Evolutionary conservation across 2,888 invertebrate species (phyloP).

Genomic region (Hypolimnas misippus): DNA sequence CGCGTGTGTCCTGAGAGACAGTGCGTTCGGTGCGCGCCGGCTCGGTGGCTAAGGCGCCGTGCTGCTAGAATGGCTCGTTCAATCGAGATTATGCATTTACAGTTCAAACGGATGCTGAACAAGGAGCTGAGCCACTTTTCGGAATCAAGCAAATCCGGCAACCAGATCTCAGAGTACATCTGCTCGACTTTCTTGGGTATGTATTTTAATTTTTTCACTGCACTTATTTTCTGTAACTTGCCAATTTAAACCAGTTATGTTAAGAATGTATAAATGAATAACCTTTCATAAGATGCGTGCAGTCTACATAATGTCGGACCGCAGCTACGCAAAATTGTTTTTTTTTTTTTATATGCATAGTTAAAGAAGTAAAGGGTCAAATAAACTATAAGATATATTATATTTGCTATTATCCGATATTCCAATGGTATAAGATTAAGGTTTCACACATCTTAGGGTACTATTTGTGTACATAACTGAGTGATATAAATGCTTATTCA

Average conservation of each 20-base stretch:
- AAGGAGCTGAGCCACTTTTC: slow-evolving; percentile 99
- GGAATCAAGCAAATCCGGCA: slow-evolving; percentile 99
- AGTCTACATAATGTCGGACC: too few relatives aligned
- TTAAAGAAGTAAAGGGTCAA: too few relatives aligned
- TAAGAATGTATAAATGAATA: not conserved
- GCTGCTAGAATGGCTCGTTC: slow-evolving; percentile 71
- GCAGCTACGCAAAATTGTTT: too few relatives aligned
- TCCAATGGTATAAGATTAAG: too few relatives aligned
- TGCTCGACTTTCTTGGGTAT: slow-evolving; percentile 99
- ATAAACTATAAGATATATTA: too few relatives aligned
- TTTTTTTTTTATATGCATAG: too few relatives aligned
- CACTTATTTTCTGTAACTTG: not conserved
- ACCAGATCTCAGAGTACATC: slow-evolving; percentile 99
- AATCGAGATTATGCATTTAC: slow-evolving; percentile 79
- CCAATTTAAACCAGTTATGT: not conserved
- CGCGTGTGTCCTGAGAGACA: slow-evolving; percentile 77
- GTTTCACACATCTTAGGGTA: too few relatives aligned
- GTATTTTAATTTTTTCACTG: slow-evolving; percentile 62
- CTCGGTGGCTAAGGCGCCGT: slow-evolving; percentile 70
- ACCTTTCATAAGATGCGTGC: not conserved
- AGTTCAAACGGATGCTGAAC: slow-evolving; percentile 99
- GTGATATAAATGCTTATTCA: too few relatives aligned
- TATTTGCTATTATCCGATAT: too few relatives aligned
- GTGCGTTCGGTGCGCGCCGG: slow-evolving; percentile 65
- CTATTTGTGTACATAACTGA: too few relatives aligned